These are phyloP conservation scores for Poeciliopsis turrubarensis DNA, from an alignment of 2,113 vertebrate genomes.

Conservation along the genomic window DNA sequence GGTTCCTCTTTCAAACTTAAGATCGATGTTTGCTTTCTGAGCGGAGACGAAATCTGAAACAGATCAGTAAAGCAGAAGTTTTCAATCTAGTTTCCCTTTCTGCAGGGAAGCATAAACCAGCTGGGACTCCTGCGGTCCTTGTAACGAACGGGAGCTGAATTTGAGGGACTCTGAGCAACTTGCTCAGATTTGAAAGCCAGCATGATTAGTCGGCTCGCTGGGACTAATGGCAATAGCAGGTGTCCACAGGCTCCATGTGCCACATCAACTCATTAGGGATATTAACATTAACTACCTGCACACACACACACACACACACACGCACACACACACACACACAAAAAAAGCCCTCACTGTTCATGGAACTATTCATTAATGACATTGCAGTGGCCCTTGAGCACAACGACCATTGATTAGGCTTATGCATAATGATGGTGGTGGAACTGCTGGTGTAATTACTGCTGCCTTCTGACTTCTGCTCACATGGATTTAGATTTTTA, in stretches of 20 bases:
- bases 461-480: slow-evolving; percentile 33
- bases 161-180: slow-evolving; percentile 53
- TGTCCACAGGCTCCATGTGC: slow-evolving; percentile 60
- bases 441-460: slow-evolving; percentile 55
- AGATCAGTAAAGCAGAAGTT: slow-evolving; percentile 21
- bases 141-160: slow-evolving; percentile 59
- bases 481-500: slow-evolving; percentile 17
- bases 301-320: slow-evolving; percentile 20
- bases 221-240: slow-evolving; percentile 65
- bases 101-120: slow-evolving; percentile 16
- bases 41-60: slow-evolving; percentile 2
- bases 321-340: not conserved
- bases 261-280: slow-evolving; percentile 59
- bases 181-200: slow-evolving; percentile 49
- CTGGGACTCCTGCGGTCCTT: slow-evolving; percentile 10
- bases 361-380: slow-evolving; percentile 60
- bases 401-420: slow-evolving; percentile 67
- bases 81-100: slow-evolving; percentile 6
- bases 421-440: slow-evolving; percentile 55
- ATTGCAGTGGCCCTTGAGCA: slow-evolving; percentile 49
- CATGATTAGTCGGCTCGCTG: slow-evolving; percentile 58
- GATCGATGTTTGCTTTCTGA: not conserved
- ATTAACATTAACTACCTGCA: slow-evolving; percentile 46
- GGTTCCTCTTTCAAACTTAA: not conserved
- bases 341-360: slow-evolving; percentile 28